Base-by-base conservation (phyloP, 2,888 invertebrate genomes). In the Meta bourneti region DNA sequence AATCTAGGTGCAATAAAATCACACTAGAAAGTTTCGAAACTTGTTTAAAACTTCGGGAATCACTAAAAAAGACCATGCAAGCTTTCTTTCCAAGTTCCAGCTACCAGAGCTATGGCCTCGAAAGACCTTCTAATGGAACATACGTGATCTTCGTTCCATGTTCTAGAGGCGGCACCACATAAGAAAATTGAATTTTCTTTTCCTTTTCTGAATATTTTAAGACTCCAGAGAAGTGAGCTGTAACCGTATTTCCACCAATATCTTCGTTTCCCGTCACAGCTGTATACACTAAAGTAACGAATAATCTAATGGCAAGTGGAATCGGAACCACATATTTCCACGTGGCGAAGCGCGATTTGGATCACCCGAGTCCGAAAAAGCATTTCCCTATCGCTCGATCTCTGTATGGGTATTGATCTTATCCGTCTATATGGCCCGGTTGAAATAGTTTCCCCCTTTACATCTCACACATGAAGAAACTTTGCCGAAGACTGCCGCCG, bases 161-260 rank as follows among this genome's bases (percentile, higher is more conserved):
- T 71, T 13, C 82, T 71, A 19, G 34, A 75, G 48, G 48, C 52
- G 52, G 74, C 72, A 16, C n/a, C 6, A 16, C 20, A 11, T 70
- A 34, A 71, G 71, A 80, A 87, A 87, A 87, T 80, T 87, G 79
- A 79, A 87, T 72, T 87, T 34, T 72, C 70, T 34, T 69, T 54
- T 78, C n/a, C 51, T 54, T 81, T 69, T n/a, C 19, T 81, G 82
- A 89, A 89, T 89, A 89, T 89, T 89, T 89, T 89, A 89, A 82
- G 61, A 81, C 19, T 69, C 54, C 4, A 34, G 54, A 49, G 77
- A 51, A 13, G 77, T 89, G 82, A 89, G 74, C 77, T 82, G 69
- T 75, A 89, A 89, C 77, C 52, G 81, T 48, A 61, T 75, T 88
- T 81, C 80, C 7, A 52, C 79, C 79, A 79, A 87, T 79, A 52